phyloP scores from a whole-genome alignment of 2,113 vertebrate species.

The Scalopus aquaticus region DNA sequence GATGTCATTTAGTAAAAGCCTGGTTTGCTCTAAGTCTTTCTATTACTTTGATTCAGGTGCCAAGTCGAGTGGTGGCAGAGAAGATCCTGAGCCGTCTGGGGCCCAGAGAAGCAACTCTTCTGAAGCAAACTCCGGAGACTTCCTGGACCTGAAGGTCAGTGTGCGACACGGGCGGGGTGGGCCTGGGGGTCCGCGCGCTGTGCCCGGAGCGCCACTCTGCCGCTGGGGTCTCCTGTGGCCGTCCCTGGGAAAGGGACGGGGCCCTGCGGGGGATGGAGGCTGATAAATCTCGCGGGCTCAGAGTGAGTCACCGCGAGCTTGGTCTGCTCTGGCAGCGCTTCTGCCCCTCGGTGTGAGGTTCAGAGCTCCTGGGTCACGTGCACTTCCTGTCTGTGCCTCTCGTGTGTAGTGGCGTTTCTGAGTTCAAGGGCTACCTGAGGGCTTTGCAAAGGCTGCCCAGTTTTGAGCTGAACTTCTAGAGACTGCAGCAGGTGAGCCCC shows the following conservation, averaged over 20 bases:
- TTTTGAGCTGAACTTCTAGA: neutral
- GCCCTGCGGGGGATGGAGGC: neutral
- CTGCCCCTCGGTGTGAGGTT: neutral
- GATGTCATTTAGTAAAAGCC: neutral
- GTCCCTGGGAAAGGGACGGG: neutral
- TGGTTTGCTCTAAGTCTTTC: neutral
- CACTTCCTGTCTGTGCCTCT: neutral
- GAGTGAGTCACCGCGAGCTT: neutral
- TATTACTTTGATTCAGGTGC: slow-evolving; percentile 72
- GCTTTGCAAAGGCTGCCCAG: neutral
- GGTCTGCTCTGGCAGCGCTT: neutral
- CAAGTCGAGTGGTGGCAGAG: slow-evolving; percentile 82
- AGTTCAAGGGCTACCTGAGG: neutral
- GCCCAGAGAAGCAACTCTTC: slow-evolving; percentile 83
- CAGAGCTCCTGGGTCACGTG: neutral
- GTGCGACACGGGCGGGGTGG: too few relatives aligned
- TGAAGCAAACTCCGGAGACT: slow-evolving; percentile 82
- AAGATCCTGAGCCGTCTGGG: slow-evolving; percentile 80
- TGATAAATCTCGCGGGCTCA: neutral
- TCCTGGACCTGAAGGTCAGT: slow-evolving; percentile 85
- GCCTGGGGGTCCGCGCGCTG: too few relatives aligned
- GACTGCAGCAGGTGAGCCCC: neutral
- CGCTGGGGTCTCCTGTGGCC: neutral
- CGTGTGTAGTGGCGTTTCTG: neutral
- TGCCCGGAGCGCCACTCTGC: neutral